A percentile compares a stretch with the other conserved stretches of the same genome.
Evolutionary conservation across 1,140 invertebrate species (phyloP).

Genomic region (Ceratosolen fusciceps): DNA sequence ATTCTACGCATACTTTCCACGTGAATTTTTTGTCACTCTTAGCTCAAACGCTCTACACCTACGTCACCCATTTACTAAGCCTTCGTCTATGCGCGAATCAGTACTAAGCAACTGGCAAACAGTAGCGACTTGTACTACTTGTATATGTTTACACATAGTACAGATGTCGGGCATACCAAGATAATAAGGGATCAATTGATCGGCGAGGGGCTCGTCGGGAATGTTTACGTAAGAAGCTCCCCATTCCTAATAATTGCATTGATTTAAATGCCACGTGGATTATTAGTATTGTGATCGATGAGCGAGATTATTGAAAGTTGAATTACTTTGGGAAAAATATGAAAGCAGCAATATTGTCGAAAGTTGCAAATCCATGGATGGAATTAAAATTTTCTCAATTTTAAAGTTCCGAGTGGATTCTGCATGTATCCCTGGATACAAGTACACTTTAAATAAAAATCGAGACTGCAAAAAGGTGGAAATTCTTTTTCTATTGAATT

Average conservation of each 20-base stretch:
- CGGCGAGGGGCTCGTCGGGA: no score
- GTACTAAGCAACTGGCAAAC: no score
- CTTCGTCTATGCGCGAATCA: no score
- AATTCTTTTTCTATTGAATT: conserved; percentile 14
- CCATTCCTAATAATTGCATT: no score
- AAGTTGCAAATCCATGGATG: background rate
- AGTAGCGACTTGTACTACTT: no score
- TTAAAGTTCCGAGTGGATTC: conserved; percentile 8
- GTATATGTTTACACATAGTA: no score
- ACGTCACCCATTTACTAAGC: background rate
- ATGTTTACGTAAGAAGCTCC: no score
- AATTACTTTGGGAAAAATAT: background rate
- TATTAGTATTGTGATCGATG: no score
- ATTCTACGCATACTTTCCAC: background rate
- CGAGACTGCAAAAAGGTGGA: background rate
- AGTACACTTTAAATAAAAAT: conserved; percentile 16
- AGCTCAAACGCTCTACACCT: background rate
- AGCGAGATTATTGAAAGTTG: background rate
- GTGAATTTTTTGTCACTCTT: conserved; percentile 14
- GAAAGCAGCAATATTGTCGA: background rate
- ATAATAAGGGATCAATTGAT: no score
- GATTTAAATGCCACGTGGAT: no score
- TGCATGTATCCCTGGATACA: background rate
- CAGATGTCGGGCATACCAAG: no score
- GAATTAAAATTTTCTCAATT: conserved; percentile 15